Evolutionary conservation across 1,140 invertebrate species (phyloP), one percentile per base, ranked within the genome.

Genomic region (Pseudoatta argentina): DNA sequence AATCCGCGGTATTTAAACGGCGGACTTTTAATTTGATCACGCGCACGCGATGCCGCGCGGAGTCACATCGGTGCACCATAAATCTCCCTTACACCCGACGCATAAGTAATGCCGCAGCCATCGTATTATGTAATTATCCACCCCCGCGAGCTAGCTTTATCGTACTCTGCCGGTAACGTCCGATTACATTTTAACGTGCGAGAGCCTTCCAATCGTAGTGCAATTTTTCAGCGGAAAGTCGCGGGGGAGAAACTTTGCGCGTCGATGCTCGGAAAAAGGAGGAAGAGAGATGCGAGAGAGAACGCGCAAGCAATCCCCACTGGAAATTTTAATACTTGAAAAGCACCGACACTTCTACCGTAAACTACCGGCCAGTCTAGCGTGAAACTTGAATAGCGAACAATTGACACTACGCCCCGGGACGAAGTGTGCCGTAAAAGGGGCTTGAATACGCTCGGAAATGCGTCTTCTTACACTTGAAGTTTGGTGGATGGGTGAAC

Each of bases 321-420:
- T 24, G 77, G 63, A 81, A 81, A 81, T 81, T 81, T 81, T 71
- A 81, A 81, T 81, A 81, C 53, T 81, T 81, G 30, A 81, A 71
- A 51, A 71, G 21, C 48, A 34, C 21, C 78, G 48, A 30, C 8
- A 10, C 48, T 27, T 79, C n/a, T 10, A 34, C 6, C 34, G 64
- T 81, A 81, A 81, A 81, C n/a, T 57, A 81, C 51, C 34, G 51
- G 10, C 30, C 51, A 21, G 66, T 8, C n/a, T 39, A n/a, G 77
- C 64, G 78, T 81, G 78, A 81, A 81, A 81, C 78, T 81, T 71
- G 78, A 81, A 81, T 81, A 34, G 48, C 64, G 51, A 34, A 24
- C 78, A 48, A 81, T 81, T 71, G 78, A 81, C 78, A 81, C 76
- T 67, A 51, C 4, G 39, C 34, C 24, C 48, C 48, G 21, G 53